These are phyloP conservation scores for Manduca sexta DNA, from an alignment of 1,140 invertebrate species.

Conservation along the genomic window DNA sequence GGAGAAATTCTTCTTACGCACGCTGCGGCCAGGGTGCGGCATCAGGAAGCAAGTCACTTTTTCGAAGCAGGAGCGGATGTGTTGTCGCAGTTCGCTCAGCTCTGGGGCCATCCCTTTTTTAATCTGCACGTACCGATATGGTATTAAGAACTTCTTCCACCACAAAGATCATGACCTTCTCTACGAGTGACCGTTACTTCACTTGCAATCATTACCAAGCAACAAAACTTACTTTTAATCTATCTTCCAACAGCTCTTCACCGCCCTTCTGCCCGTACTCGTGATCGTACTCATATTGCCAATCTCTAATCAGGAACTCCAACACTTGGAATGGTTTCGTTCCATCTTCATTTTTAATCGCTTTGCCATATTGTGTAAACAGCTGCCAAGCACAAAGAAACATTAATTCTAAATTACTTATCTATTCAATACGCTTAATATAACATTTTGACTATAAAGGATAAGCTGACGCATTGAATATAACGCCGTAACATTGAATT, in stretches of 20 bases:
- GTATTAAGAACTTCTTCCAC: no score
- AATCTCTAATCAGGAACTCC: slow-evolving; percentile 16
- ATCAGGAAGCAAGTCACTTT: background rate
- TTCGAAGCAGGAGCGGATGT: background rate
- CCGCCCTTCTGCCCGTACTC: slow-evolving; percentile 6
- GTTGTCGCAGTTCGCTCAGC: background rate
- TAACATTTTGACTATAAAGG: no score
- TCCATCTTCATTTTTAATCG: background rate
- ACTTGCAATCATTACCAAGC: no score
- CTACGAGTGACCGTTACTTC: no score
- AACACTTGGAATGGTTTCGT: slow-evolving; percentile 1
- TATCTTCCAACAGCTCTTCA: background rate
- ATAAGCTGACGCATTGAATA: no score
- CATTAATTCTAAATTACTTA: no score
- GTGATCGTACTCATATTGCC: slow-evolving; percentile 6
- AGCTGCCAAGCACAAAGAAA: background rate
- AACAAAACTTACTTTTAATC: slow-evolving; percentile 7
- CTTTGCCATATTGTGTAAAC: slow-evolving; percentile 1
- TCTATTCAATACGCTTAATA: no score
- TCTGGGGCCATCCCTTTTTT: background rate
- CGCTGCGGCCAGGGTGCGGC: slow-evolving; percentile 4
- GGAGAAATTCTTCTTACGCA: background rate
- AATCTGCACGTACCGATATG: no score
- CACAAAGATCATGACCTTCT: no score
- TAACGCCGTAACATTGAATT: no score